A percentile compares a stretch with the other conserved stretches of the same genome.
These are phyloP conservation scores for Drosophila prosaltans DNA, from an alignment of 1,140 invertebrate genomes.

Conservation along the genomic window DNA sequence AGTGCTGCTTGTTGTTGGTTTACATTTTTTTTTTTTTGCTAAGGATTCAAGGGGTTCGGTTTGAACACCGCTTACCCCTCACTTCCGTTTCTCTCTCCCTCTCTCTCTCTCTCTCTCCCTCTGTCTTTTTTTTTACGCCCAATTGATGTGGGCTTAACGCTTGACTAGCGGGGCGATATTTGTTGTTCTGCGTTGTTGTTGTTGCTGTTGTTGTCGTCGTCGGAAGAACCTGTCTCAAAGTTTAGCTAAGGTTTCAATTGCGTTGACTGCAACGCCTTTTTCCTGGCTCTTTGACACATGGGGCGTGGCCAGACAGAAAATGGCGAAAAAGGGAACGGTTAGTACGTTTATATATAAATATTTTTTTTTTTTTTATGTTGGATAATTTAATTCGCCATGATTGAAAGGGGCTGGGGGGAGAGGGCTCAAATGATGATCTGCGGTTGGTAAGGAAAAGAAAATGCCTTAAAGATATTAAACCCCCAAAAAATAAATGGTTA, in stretches of 20 bases:
- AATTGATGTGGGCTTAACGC: slow-evolving; percentile 80
- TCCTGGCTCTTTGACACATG: slow-evolving; percentile 65
- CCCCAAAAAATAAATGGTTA: too few species aligned
- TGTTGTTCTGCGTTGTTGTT: neutral
- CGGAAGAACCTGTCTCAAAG: slow-evolving; percentile 45
- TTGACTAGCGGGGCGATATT: slow-evolving; percentile 46
- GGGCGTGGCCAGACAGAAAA: slow-evolving; percentile 70
- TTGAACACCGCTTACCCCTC: slow-evolving; percentile 3
- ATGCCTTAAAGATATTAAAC: neutral
- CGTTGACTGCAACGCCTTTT: slow-evolving; percentile 68
- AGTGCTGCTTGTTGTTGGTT: slow-evolving; percentile 49
- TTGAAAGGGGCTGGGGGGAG: neutral
- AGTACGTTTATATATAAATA: slow-evolving; percentile 18
- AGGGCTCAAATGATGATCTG: neutral
- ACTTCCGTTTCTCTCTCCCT: neutral
- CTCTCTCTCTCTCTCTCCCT: neutral
- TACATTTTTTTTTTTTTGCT: slow-evolving; percentile 28
- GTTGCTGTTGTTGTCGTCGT: slow-evolving; percentile 5
- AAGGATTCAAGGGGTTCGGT: slow-evolving; percentile 15
- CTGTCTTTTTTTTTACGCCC: slow-evolving; percentile 74
- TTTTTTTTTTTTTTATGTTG: neutral
- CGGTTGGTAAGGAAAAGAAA: neutral
- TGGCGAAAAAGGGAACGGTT: slow-evolving; percentile 53
- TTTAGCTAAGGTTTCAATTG: slow-evolving; percentile 62
- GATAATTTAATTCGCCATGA: slow-evolving; percentile 61